Percentiles rank a stretch among this genome's conserved stretches.
These are phyloP conservation scores for Emydocephalus ijimae DNA, from an alignment of 2,113 vertebrate species.

Conservation along the genomic window DNA sequence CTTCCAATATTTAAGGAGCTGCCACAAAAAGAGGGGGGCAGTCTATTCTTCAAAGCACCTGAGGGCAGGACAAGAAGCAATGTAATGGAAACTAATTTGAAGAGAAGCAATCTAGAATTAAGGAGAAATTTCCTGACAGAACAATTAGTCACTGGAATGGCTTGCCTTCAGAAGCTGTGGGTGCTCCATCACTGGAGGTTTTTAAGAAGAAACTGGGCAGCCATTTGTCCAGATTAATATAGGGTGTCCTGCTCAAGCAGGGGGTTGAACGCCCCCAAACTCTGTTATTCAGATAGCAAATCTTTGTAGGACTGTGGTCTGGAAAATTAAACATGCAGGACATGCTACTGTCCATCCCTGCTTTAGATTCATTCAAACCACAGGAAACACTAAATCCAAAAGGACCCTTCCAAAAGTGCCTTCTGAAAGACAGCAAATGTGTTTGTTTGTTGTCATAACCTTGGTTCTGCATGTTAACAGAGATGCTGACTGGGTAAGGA, in stretches of 20 bases:
- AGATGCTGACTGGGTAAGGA: not conserved
- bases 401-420: not conserved
- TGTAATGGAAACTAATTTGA: no score
- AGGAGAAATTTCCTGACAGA: no score
- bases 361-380: not conserved
- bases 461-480: fast-evolving
- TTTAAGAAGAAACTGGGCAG: no score
- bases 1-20: no score
- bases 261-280: not conserved
- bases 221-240: no score
- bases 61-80: no score
- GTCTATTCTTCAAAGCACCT: no score
- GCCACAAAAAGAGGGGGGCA: no score
- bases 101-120: no score
- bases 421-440: not conserved
- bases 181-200: no score
- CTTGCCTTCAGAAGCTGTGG: no score
- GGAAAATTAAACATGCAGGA: not conserved
- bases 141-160: no score
- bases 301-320: not conserved
- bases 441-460: not conserved
- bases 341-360: not conserved
- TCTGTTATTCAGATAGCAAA: not conserved
- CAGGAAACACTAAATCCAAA: conserved; percentile 9
- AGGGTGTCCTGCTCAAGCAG: not conserved